Conservation (phyloP, 2,888 invertebrate genomes). For the Rotaria magnacalcarata region DNA sequence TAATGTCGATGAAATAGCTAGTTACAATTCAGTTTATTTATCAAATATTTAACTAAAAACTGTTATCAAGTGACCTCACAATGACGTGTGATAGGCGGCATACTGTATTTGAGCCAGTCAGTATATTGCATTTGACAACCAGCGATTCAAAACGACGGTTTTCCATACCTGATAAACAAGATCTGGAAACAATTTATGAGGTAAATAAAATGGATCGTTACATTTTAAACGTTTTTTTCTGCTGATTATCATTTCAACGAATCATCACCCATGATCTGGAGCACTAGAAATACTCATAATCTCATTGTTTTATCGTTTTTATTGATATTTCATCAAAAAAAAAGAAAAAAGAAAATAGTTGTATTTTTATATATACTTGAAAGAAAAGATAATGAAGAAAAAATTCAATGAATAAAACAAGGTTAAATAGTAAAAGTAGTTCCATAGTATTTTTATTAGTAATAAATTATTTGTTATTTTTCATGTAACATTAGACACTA, state of each 20-base stretch:
- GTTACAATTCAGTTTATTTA: background rate
- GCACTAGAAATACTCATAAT: too few relatives aligned
- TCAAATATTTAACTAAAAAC: background rate
- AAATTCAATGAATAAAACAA: too few relatives aligned
- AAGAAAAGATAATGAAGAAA: too few relatives aligned
- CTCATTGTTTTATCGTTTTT: too few relatives aligned
- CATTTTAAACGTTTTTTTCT: background rate
- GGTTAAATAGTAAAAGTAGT: too few relatives aligned
- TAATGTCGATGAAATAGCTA: background rate
- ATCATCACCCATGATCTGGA: background rate
- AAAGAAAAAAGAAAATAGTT: too few relatives aligned
- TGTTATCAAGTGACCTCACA: background rate
- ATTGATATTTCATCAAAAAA: too few relatives aligned
- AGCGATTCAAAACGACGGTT: background rate
- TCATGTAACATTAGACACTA: background rate
- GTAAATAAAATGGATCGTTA: background rate
- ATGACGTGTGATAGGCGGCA: conserved; percentile 12
- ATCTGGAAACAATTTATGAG: conserved; percentile 28
- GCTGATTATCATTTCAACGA: background rate
- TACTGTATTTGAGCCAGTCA: background rate
- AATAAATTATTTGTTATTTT: too few relatives aligned
- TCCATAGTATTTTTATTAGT: too few relatives aligned
- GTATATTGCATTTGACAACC: background rate
- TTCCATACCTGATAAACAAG: background rate
- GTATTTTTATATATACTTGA: too few relatives aligned